A percentile compares a stretch with the other conserved stretches of the same genome.
These are phyloP conservation scores for Agriopis leucophaearia DNA, from an alignment of 2,888 invertebrate genomes.

Conservation along the genomic window DNA sequence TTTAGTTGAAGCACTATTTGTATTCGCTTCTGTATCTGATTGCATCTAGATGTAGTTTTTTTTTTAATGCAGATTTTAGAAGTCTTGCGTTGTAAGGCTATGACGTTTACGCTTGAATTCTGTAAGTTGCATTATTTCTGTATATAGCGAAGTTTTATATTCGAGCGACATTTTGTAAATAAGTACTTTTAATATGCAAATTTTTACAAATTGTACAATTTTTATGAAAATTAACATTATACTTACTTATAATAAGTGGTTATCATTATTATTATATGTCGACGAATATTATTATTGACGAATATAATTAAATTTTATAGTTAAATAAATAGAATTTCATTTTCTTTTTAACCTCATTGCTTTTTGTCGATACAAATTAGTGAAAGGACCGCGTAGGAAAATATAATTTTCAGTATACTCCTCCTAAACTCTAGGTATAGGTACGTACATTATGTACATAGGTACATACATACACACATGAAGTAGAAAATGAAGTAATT, in stretches of 20 bases:
- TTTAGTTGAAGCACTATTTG: not conserved
- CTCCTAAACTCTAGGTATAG: too few relatives aligned
- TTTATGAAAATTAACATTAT: conserved; percentile 50
- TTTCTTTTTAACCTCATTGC: conserved; percentile 5
- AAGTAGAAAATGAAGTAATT: too few relatives aligned
- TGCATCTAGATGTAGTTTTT: conserved; percentile 2
- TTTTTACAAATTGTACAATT: conserved; percentile 63
- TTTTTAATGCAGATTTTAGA: not conserved
- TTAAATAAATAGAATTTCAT: conserved; percentile 39
- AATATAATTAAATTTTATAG: conserved; percentile 59
- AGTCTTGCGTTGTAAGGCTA: not conserved
- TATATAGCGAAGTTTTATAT: conserved; percentile 34
- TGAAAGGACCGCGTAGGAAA: too few relatives aligned
- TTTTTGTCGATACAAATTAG: too few relatives aligned
- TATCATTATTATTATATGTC: conserved; percentile 45
- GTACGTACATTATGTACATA: too few relatives aligned
- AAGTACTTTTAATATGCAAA: conserved; percentile 34
- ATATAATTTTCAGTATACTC: too few relatives aligned
- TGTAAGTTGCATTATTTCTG: conserved; percentile 18
- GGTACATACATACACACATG: too few relatives aligned
- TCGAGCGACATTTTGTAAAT: conserved; percentile 32
- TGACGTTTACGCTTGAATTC: conserved; percentile 5
- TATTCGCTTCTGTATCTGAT: not conserved
- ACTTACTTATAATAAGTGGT: conserved; percentile 26
- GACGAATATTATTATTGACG: conserved; percentile 52